Percentiles rank a stretch among this genome's conserved stretches.
Conservation (phyloP, 2,888 invertebrate genomes). For the Eulithis testata region DNA sequence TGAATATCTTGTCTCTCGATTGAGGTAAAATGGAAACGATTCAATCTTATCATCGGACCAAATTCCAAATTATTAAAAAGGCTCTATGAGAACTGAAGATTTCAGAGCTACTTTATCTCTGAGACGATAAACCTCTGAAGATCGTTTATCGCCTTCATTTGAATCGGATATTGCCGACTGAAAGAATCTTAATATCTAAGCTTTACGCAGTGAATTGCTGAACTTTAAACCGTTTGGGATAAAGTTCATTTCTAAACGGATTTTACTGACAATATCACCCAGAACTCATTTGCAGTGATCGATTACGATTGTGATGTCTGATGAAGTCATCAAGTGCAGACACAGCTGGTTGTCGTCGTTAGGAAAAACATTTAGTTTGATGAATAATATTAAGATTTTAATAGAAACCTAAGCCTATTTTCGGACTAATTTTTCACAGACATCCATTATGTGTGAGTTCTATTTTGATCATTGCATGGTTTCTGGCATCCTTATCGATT, state of each 20-base stretch:
- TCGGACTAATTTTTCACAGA: no score
- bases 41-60: background rate
- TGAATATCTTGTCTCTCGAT: slow-evolving; percentile 31
- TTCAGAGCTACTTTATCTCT: slow-evolving; percentile 13
- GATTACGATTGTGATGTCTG: slow-evolving; percentile 31
- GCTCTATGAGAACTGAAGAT: slow-evolving; percentile 14
- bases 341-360: slow-evolving; percentile 19
- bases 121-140: slow-evolving; percentile 15
- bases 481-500: background rate
- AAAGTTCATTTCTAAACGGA: slow-evolving; percentile 17
- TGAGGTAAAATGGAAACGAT: slow-evolving; percentile 6
- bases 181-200: slow-evolving; percentile 16
- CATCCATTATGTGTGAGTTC: no score
- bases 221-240: slow-evolving; percentile 11
- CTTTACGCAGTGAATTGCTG: slow-evolving; percentile 1
- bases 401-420: background rate
- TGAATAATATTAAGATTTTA: background rate
- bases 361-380: background rate
- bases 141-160: slow-evolving; percentile 28
- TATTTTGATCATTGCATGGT: background rate
- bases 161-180: slow-evolving; percentile 21
- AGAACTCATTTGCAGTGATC: slow-evolving; percentile 29
- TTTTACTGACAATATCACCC: slow-evolving; percentile 8
- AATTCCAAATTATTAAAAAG: slow-evolving; percentile 23
- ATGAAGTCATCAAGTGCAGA: slow-evolving; percentile 23